Conservation (phyloP, 2,888 invertebrate species). For the Meteorus cinctellus region DNA sequence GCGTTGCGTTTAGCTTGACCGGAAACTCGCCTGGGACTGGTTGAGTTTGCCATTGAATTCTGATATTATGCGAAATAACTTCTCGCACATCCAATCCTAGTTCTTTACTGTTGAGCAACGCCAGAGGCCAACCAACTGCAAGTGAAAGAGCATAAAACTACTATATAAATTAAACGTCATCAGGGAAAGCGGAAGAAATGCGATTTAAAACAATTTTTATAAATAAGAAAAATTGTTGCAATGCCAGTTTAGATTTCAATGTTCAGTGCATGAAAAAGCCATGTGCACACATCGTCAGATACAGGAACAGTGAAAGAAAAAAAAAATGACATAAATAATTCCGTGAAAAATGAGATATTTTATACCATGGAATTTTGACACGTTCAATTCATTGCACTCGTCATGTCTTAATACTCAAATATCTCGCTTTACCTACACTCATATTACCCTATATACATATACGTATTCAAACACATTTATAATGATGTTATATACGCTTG, state of each 20-base stretch:
- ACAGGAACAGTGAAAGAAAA: background rate
- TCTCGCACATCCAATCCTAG: slow-evolving; percentile 23
- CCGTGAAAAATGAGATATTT: too few species aligned
- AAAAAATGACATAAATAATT: background rate
- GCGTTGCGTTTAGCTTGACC: slow-evolving; percentile 31
- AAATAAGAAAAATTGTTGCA: background rate
- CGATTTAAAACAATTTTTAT: background rate
- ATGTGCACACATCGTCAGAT: too few species aligned
- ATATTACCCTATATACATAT: background rate
- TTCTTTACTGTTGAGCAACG: background rate
- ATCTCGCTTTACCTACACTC: background rate
- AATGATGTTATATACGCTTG: background rate
- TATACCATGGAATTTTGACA: too few species aligned
- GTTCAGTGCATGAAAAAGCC: too few species aligned
- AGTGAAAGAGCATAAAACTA: slow-evolving; percentile 8
- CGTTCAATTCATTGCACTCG: too few species aligned
- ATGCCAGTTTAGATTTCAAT: too few species aligned
- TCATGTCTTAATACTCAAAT: background rate
- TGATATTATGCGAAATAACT: slow-evolving; percentile 39
- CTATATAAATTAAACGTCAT: background rate
- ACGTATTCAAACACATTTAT: background rate
- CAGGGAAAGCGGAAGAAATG: background rate
- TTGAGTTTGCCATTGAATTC: slow-evolving; percentile 33
- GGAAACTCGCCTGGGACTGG: slow-evolving; percentile 16
- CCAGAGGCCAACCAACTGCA: background rate